Base-by-base conservation (phyloP, 2,113 vertebrate genomes). In the Pantherophis guttatus region DNA sequence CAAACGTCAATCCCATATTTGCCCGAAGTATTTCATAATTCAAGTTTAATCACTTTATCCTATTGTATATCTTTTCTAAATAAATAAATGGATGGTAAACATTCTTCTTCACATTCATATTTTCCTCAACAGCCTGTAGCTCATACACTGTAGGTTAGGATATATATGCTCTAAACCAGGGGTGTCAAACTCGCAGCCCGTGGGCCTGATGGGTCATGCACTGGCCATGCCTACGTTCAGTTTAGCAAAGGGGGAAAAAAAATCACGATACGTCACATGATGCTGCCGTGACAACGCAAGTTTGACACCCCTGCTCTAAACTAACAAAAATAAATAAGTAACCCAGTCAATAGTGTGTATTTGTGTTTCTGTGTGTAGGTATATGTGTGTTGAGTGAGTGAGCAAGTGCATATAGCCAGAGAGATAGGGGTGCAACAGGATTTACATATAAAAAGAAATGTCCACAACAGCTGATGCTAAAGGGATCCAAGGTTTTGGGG, bases 211-310 rank as follows among this genome's bases (percentile, higher is more conserved):
- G 50, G 9, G 8, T 52, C 50, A 52, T 9, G 1, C 8, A 8
- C 50, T 52, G 50, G 50, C 50, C 50, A 52, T 0, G 1, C 50
- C 50, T 8, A 52, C 8, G 1, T 1, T 8, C 11, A 0, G 11
- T 53, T 53, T 53, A 53, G 10, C 9, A 0, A 53, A 12, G 53
- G 53, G 53, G 11, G 0, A 3, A 53, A 10, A 53, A 10, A 53
- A 53, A 0, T 11, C 53, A 53, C 2, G 11, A 53, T 53, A 53
- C 10, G 0, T 53, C 53, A 53, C 9, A 8, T 53, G 52, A 53
- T 0, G 10, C 9, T 11, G 52, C 52, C 52, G 2, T 53, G 52
- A 53, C 2, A 9, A 53, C 1, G 52, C 2, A 9, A 53, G 52
- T 53, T 53, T 53, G 52, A 53, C 53, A 53, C 53, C 53, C 11